Conservation (phyloP, 1,140 invertebrate genomes). For the Temnothorax nylanderi region DNA sequence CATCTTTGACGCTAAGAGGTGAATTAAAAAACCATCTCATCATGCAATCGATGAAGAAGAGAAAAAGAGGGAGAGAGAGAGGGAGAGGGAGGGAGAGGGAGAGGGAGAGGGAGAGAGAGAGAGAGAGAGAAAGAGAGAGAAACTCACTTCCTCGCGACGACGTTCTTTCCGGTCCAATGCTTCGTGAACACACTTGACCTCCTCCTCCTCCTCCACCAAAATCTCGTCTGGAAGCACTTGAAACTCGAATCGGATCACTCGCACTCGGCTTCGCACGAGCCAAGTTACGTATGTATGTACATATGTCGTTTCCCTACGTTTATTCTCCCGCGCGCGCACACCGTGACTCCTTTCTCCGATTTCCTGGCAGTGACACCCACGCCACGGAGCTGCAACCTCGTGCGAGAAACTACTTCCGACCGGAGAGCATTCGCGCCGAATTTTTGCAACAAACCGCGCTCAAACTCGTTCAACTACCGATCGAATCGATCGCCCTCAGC, state of each 20-base stretch:
- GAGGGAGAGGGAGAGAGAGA: too few relatives aligned
- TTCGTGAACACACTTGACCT: not conserved
- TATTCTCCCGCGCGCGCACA: constrained; percentile 39
- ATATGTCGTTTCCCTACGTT: not conserved
- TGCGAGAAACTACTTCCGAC: constrained; percentile 30
- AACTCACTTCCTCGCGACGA: constrained; percentile 44
- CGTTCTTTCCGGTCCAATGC: not conserved
- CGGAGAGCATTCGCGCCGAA: constrained; percentile 59
- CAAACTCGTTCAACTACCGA: constrained; percentile 52
- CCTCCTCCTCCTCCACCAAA: not conserved
- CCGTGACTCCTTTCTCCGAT: constrained; percentile 30
- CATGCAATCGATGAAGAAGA: not conserved
- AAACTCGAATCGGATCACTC: constrained; percentile 24
- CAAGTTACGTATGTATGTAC: not conserved
- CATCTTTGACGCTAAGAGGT: not conserved
- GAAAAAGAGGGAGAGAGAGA: not conserved
- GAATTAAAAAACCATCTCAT: not conserved
- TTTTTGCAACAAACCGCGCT: constrained; percentile 12
- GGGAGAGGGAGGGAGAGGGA: too few relatives aligned
- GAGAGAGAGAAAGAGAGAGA: not conserved
- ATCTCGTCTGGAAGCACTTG: constrained; percentile 30
- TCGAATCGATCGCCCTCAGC: constrained; percentile 70
- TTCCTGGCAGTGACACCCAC: constrained; percentile 14
- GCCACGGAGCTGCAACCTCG: not conserved
- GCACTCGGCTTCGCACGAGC: not conserved